Evolutionary conservation across 2,888 invertebrate species (phyloP).

Genomic region (Ceriagrion tenellum): DNA sequence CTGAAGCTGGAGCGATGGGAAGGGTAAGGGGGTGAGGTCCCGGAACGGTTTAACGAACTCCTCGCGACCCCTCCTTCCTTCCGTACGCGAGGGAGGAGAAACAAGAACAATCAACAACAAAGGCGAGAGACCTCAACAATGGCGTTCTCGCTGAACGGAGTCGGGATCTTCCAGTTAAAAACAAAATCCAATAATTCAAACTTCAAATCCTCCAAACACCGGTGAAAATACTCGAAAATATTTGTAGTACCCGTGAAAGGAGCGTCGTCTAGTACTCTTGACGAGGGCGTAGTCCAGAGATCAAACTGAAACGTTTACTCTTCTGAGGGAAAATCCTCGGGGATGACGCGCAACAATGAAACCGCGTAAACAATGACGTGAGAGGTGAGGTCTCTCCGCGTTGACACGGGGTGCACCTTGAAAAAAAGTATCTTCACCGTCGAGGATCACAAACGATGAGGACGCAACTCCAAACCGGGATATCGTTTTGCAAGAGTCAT

Average conservation of each 20-base stretch:
- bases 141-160: background rate
- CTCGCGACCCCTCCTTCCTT: background rate
- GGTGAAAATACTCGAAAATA: no score
- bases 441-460: background rate
- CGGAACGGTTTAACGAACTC: conserved; percentile 7
- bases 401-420: background rate
- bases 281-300: background rate
- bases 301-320: background rate
- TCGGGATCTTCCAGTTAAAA: background rate
- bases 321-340: background rate
- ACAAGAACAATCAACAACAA: background rate
- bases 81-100: background rate
- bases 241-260: no score
- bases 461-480: no score
- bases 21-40: no score
- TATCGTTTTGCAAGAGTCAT: background rate
- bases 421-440: background rate
- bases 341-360: background rate
- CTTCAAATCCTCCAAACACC: background rate
- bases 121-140: conserved; percentile 6
- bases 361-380: background rate
- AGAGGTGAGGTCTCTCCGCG: background rate
- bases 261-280: background rate
- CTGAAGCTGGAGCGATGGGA: background rate
- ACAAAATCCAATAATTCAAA: background rate